Base-by-base conservation (phyloP, 23 tunicate genomes). In the Phallusia fumigata region DNA sequence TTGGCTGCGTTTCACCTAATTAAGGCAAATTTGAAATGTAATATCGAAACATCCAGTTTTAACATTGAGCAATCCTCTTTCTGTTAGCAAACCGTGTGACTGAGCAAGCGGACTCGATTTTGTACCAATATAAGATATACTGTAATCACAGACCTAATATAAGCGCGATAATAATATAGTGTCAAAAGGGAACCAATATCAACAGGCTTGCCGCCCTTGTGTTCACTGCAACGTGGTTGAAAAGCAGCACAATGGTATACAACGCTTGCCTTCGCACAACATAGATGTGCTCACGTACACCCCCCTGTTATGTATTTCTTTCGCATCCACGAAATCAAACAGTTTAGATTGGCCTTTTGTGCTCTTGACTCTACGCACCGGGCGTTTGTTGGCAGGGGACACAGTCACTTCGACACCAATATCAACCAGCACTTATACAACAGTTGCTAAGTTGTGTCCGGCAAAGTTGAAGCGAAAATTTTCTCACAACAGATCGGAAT, bases 281-380 rank as follows among this genome's bases (percentile, higher is more conserved):
- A 58, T 58, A 58, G 69, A 58, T 58, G 69, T 58, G 69, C 69
- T 11, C 69, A 58, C 69, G 69, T 58, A 58, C 69, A 58, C 28
- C 69, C 16, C 69, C 69, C 69, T 5, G 28, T 58, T 58, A 58
- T 58, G 78, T 33, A 74, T 74, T 33, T 74, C 78, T 74, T 74
- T 33, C 78, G 30, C 44, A 33, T 33, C 78, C 44, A 18, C 44
- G 30, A 77, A 77, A 45, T 36, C 53, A 40, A 77, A 77, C 81
- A 77, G 81, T 77, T 77, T 77, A 45, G 53, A 36, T 45, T 77
- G 81, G 36, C 81, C 81, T 58, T 77, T 77, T 77, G 53, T 36
- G 81, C 44, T 35, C 81, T 77, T 77, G 81, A 77, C 36, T 44
- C 53, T 35, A 58, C 69, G 13, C 69, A 58, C 69, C 69, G 28